Conservation (phyloP, 1,140 invertebrate species). For the Mercenaria mercenaria region DNA sequence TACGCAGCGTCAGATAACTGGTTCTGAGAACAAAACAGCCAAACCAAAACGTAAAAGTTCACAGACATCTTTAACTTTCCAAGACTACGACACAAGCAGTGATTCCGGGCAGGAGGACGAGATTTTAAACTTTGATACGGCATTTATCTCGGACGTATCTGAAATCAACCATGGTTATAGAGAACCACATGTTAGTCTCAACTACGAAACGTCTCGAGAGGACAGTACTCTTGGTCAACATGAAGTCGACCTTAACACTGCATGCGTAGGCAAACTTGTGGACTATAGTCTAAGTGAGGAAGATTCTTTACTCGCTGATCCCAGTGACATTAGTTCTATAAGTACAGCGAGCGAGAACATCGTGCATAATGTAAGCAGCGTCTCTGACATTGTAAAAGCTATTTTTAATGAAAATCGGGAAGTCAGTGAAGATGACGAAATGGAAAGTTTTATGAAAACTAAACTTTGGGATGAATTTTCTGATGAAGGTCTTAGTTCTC, state of each 20-base stretch:
- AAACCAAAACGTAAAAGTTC: not conserved
- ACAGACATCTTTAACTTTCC: not conserved
- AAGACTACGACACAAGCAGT: not conserved
- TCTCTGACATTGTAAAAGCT: slow-evolving; percentile 50
- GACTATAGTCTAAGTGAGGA: slow-evolving; percentile 59
- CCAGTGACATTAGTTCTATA: slow-evolving; percentile 5
- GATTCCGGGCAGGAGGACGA: slow-evolving; percentile 47
- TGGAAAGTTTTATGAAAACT: slow-evolving; percentile 63
- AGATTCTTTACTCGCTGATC: slow-evolving; percentile 2
- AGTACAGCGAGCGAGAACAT: not conserved
- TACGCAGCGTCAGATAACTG: not conserved
- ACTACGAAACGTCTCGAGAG: not conserved
- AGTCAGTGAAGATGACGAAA: slow-evolving; percentile 53
- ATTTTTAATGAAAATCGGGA: slow-evolving; percentile 37
- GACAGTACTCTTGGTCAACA: too few relatives aligned
- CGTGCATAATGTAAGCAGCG: slow-evolving; percentile 34
- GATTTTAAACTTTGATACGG: slow-evolving; percentile 31
- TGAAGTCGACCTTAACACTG: not conserved
- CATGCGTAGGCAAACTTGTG: slow-evolving; percentile 3
- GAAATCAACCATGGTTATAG: not conserved
- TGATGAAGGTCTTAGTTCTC: slow-evolving; percentile 52
- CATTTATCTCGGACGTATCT: not conserved
- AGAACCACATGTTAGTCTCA: not conserved
- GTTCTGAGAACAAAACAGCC: not conserved
- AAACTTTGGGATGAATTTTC: slow-evolving; percentile 55